phyloP scores from a whole-genome alignment of 2,888 invertebrate genomes.

The Camptogramma bilineatum region DNA sequence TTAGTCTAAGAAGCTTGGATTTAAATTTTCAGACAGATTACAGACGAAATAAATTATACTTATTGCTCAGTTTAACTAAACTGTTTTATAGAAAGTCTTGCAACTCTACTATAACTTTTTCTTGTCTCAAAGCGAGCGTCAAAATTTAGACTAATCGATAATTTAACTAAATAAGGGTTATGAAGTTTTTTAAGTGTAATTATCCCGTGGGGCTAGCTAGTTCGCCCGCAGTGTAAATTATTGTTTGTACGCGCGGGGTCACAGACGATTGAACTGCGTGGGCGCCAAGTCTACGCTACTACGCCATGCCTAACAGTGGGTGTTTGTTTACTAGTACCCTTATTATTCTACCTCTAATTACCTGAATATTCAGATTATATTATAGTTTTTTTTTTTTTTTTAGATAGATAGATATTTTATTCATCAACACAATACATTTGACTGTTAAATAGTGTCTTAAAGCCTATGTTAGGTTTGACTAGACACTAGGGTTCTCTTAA shows the following conservation, averaged over 20 bases:
- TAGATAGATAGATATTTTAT: too few relatives aligned
- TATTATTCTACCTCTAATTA: slow-evolving; percentile 13
- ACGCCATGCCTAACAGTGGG: slow-evolving; percentile 43
- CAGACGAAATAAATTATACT: neutral
- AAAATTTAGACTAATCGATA: neutral
- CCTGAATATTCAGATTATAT: neutral
- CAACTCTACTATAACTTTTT: slow-evolving; percentile 14
- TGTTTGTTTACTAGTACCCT: slow-evolving; percentile 47
- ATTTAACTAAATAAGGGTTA: neutral
- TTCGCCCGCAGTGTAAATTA: neutral
- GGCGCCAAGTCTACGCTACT: slow-evolving; percentile 50
- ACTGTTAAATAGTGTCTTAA: too few relatives aligned
- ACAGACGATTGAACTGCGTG: slow-evolving; percentile 49
- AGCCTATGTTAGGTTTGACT: too few relatives aligned
- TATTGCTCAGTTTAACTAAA: slow-evolving; percentile 10
- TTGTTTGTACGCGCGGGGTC: slow-evolving; percentile 29
- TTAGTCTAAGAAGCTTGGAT: neutral
- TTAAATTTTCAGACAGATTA: neutral
- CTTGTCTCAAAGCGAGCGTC: slow-evolving; percentile 12
- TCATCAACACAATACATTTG: too few relatives aligned
- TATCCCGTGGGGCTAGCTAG: slow-evolving; percentile 5
- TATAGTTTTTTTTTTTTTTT: too few relatives aligned
- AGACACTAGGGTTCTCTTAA: too few relatives aligned
- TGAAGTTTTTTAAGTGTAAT: neutral
- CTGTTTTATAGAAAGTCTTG: slow-evolving; percentile 4